phyloP scores from a whole-genome alignment of 2,113 vertebrate genomes.

The Zapornia atra region DNA sequence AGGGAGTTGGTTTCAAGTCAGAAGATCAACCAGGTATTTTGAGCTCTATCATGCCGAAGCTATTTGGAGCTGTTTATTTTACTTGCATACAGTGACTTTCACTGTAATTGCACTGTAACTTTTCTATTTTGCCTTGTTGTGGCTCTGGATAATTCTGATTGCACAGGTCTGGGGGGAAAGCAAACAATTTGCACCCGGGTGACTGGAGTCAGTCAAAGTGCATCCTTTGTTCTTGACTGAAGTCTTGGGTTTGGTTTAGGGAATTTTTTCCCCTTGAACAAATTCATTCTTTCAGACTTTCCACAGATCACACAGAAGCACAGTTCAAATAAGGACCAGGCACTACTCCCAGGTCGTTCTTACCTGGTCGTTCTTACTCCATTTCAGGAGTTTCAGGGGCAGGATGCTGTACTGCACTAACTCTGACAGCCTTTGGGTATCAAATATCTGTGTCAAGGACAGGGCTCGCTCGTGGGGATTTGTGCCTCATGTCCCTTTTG shows the following conservation, averaged over 20 bases:
- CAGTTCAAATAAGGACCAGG: neutral
- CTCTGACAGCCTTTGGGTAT: neutral
- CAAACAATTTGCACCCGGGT: neutral
- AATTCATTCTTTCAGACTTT: constrained; percentile 30
- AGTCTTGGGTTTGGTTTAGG: neutral
- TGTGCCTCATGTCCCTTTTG: neutral
- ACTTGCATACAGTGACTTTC: constrained; percentile 44
- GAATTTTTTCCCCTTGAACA: neutral
- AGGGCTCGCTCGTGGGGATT: neutral
- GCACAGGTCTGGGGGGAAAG: neutral
- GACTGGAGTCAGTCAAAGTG: constrained; percentile 11
- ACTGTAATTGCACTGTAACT: constrained; percentile 56
- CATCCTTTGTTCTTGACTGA: constrained; percentile 13
- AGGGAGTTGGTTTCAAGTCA: constrained; percentile 63
- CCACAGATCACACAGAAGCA: neutral
- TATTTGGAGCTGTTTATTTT: constrained; percentile 51
- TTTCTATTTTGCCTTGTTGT: constrained; percentile 23
- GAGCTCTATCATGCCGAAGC: constrained; percentile 8
- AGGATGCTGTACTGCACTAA: neutral
- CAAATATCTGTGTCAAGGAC: neutral
- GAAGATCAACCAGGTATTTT: constrained; percentile 64
- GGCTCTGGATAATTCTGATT: constrained; percentile 13
- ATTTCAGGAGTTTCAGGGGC: neutral
- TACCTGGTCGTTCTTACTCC: neutral
- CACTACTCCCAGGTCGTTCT: neutral